phyloP scores from a whole-genome alignment of 2,797 vertebrate species.

The Acanthornis magna region DNA sequence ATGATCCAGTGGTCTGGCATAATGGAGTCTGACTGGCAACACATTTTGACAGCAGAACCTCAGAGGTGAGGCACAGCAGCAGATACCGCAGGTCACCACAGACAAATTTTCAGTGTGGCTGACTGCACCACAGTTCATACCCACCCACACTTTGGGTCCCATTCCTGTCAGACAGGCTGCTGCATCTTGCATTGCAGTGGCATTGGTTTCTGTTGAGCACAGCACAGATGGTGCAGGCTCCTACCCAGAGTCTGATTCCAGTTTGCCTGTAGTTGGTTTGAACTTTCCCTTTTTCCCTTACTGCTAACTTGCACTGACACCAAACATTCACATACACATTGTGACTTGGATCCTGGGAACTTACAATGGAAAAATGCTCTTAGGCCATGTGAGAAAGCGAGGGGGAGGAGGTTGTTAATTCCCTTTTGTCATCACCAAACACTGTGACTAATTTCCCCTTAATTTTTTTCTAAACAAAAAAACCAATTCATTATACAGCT shows the following conservation, averaged over 20 bases:
- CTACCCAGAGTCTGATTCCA: background rate
- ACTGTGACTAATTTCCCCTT: background rate
- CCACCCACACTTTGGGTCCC: background rate
- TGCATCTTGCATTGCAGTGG: background rate
- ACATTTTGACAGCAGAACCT: background rate
- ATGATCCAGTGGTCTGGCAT: background rate
- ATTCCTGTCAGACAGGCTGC: background rate
- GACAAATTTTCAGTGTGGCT: background rate
- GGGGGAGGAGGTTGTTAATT: accelerated
- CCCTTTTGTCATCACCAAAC: background rate
- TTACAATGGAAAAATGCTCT: background rate
- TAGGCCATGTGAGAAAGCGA: background rate
- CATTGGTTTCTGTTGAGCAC: background rate
- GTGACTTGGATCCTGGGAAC: background rate
- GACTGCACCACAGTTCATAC: background rate
- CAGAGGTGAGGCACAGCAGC: background rate
- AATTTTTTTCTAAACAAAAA: background rate
- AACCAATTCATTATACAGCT: background rate
- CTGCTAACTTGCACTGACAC: background rate
- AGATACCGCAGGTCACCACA: background rate
- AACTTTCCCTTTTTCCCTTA: background rate
- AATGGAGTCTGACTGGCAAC: background rate
- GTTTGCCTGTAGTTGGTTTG: background rate
- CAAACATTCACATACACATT: background rate
- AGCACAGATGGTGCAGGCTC: background rate